Evolutionary conservation across 2,113 vertebrate genomes (phyloP).

Genomic region (Scartelaos histophorus): DNA sequence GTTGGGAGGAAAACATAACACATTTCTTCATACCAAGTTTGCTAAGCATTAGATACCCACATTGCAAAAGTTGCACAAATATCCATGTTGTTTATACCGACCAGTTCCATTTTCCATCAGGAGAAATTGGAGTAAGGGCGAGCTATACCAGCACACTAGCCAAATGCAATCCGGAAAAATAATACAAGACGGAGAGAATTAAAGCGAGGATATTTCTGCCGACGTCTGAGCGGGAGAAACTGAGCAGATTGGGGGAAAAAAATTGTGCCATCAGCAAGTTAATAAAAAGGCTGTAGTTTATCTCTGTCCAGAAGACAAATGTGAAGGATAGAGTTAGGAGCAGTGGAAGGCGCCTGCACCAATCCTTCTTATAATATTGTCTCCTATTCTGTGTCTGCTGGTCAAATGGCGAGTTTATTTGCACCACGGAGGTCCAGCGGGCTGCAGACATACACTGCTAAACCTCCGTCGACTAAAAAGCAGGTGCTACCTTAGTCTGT

Average conservation of each 20-base stretch:
- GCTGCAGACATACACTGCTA: too few species aligned
- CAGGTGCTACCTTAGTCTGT: too few species aligned
- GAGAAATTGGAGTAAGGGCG: not conserved
- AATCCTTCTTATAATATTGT: slow-evolving; percentile 43
- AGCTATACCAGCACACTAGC: not conserved
- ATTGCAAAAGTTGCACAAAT: slow-evolving; percentile 42
- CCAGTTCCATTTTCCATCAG: slow-evolving; percentile 5
- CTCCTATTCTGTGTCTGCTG: slow-evolving; percentile 13
- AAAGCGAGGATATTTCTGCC: slow-evolving; percentile 53
- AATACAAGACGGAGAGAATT: slow-evolving; percentile 47
- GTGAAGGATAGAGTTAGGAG: slow-evolving; percentile 56
- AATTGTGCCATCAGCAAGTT: slow-evolving; percentile 75
- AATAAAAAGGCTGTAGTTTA: slow-evolving; percentile 76
- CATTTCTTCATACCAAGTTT: not conserved
- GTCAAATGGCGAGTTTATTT: slow-evolving; percentile 34
- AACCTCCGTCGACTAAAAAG: too few species aligned
- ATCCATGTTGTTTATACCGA: slow-evolving; percentile 39
- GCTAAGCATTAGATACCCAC: not conserved
- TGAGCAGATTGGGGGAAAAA: slow-evolving; percentile 56
- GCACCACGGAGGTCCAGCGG: not conserved
- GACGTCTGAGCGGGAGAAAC: slow-evolving; percentile 63
- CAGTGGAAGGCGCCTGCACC: slow-evolving; percentile 48
- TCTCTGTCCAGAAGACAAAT: slow-evolving; percentile 80
- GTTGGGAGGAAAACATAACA: too few species aligned
- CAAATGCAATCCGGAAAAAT: slow-evolving; percentile 44